Percentiles rank a stretch among this genome's conserved stretches.
phyloP scores from a whole-genome alignment of 2,113 vertebrate genomes.

The Puffinus mauretanicus region DNA sequence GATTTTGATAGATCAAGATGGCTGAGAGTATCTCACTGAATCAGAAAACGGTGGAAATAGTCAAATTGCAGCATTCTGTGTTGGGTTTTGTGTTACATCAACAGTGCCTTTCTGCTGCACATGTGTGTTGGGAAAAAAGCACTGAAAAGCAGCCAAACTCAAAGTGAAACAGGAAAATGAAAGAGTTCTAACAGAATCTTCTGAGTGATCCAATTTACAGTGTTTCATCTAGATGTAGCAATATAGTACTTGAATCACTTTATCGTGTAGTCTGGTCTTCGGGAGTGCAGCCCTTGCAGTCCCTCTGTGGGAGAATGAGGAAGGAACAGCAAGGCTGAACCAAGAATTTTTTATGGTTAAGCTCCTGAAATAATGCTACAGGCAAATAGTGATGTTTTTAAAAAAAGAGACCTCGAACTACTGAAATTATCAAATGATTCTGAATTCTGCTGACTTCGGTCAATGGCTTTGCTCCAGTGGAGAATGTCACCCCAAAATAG shows the following conservation, averaged over 20 bases:
- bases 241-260: fast-evolving
- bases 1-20: neutral
- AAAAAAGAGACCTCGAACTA: neutral
- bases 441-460: neutral
- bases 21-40: neutral
- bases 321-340: neutral
- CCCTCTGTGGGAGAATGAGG: neutral
- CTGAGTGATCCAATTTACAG: neutral
- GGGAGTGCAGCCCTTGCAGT: neutral
- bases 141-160: neutral
- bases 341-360: neutral
- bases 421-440: neutral
- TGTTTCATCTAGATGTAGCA: neutral
- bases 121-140: neutral
- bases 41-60: neutral
- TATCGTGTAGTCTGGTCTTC: neutral
- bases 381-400: neutral
- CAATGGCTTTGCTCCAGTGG: neutral
- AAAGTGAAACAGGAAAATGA: neutral
- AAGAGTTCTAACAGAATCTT: neutral
- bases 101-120: neutral
- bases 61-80: neutral
- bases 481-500: neutral
- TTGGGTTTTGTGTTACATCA: neutral
- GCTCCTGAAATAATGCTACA: neutral